Evolutionary conservation across 2,797 vertebrate genomes (phyloP).

Genomic region (Borostomias antarcticus): DNA sequence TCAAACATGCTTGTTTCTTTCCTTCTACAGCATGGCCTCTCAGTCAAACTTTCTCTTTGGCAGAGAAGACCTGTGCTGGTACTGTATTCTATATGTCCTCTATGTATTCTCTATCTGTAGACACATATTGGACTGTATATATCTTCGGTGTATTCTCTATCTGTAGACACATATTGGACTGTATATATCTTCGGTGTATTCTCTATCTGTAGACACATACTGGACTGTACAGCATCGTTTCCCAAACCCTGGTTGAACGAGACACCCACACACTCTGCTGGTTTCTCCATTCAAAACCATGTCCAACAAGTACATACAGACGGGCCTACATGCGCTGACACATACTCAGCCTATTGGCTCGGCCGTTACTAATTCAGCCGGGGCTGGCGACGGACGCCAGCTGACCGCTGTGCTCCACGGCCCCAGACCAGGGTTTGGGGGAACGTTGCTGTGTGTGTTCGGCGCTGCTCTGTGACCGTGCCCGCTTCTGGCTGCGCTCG

Average conservation of each 20-base stretch:
- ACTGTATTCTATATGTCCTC: slow-evolving; percentile 68
- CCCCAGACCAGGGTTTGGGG: slow-evolving; percentile 46
- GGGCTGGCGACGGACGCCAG: no score
- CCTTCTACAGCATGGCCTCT: slow-evolving; percentile 76
- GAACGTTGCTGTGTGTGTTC: slow-evolving; percentile 39
- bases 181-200: slow-evolving; percentile 1
- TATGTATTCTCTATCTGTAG: slow-evolving; percentile 35
- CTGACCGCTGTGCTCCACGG: no score
- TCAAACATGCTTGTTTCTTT: slow-evolving; percentile 60
- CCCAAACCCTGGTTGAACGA: slow-evolving; percentile 41
- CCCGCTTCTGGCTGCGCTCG: slow-evolving; percentile 58
- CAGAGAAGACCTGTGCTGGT: slow-evolving; percentile 80
- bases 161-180: no score
- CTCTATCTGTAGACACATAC: slow-evolving; percentile 13
- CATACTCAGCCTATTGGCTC: no score
- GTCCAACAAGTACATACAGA: background rate
- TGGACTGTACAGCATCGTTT: slow-evolving; percentile 34
- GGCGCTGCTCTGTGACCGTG: slow-evolving; percentile 40
- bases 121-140: no score
- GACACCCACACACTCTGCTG: slow-evolving; percentile 4
- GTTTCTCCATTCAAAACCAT: slow-evolving; percentile 4
- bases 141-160: slow-evolving; percentile 8
- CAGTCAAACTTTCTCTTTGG: slow-evolving; percentile 79
- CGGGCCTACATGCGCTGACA: background rate
- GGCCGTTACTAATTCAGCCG: background rate